Conservation (phyloP, 2,888 invertebrate species). For the Mimumesa dahlbomi region DNA sequence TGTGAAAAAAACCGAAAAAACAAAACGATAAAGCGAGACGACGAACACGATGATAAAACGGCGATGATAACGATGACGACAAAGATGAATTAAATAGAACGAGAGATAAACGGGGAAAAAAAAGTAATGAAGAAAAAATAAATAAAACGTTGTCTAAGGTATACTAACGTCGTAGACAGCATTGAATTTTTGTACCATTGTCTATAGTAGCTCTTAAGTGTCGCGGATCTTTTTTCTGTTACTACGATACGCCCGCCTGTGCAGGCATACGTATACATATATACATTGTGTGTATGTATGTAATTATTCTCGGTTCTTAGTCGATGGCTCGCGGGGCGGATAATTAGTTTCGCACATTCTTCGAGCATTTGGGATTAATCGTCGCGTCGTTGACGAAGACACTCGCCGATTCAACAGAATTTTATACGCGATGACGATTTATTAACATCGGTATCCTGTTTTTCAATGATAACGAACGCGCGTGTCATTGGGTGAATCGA, state of each 20-base stretch:
- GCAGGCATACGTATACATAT: constrained; percentile 44
- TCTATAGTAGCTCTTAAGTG: constrained; percentile 77
- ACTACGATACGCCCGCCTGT: constrained; percentile 44
- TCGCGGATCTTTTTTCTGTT: constrained; percentile 58
- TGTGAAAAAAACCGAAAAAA: too few relatives aligned
- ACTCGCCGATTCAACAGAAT: too few relatives aligned
- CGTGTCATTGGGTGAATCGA: too few relatives aligned
- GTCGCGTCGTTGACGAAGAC: too few relatives aligned
- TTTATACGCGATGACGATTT: too few relatives aligned
- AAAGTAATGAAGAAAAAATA: constrained; percentile 24
- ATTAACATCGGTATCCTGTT: too few relatives aligned
- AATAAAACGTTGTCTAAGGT: constrained; percentile 73
- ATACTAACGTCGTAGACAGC: constrained; percentile 74
- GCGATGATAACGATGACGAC: background rate
- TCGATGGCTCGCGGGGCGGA: constrained; percentile 47
- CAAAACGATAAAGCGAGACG: too few relatives aligned
- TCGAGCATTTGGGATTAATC: background rate
- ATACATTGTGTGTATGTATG: constrained; percentile 38
- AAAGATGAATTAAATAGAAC: constrained; percentile 2
- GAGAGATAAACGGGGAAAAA: too few relatives aligned
- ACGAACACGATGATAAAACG: background rate
- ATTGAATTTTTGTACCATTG: constrained; percentile 80
- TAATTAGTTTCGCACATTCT: constrained; percentile 3
- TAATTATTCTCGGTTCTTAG: too few relatives aligned
- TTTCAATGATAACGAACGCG: too few relatives aligned